These are phyloP conservation scores for Lasioglossum lativentre DNA, from an alignment of 2,888 invertebrate genomes.

Conservation along the genomic window DNA sequence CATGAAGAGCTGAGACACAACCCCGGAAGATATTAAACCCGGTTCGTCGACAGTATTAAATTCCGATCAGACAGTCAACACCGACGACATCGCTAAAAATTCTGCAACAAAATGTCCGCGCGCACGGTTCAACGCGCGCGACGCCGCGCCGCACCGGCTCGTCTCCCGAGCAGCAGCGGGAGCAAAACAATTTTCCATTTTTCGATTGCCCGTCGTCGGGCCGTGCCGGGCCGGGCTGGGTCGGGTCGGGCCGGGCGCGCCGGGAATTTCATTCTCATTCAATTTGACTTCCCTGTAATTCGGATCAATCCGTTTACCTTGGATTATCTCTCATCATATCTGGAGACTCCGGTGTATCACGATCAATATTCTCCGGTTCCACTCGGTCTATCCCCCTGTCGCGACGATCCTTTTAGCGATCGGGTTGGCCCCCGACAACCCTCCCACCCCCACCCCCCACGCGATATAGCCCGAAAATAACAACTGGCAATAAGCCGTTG, in stretches of 20 bases:
- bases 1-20: background rate
- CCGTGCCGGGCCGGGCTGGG: background rate
- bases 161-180: background rate
- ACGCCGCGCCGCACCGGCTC: background rate
- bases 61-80: background rate
- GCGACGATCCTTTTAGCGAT: constrained; percentile 44
- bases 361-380: constrained; percentile 42
- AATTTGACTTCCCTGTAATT: constrained; percentile 23
- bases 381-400: constrained; percentile 27
- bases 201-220: background rate
- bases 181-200: constrained; percentile 10
- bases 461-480: constrained; percentile 73
- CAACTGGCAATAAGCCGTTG: constrained; percentile 81
- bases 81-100: background rate
- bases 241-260: background rate
- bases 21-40: background rate
- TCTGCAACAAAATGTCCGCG: background rate
- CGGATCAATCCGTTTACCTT: constrained; percentile 37
- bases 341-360: constrained; percentile 38
- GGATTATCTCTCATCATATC: constrained; percentile 32
- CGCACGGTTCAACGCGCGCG: background rate
- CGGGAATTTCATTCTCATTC: constrained; percentile 24
- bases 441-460: background rate
- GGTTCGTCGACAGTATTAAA: background rate
- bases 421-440: constrained; percentile 19